Base-by-base conservation (phyloP, 2,797 vertebrate species). In the Liparis tanakae region DNA sequence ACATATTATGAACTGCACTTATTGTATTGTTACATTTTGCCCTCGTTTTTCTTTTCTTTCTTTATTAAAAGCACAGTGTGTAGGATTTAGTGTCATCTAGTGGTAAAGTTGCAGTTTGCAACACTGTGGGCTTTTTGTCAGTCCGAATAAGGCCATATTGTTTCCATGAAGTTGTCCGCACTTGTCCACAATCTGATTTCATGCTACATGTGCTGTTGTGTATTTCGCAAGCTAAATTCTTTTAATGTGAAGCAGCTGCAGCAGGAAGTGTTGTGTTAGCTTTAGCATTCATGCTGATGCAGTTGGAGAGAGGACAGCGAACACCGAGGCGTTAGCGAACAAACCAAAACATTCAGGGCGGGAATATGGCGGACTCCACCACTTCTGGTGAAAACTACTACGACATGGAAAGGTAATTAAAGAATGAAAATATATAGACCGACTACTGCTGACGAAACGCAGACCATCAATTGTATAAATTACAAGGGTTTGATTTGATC, bases 181-280 rank as follows among this genome's bases (percentile, higher is more conserved):
- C 12, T 33, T 20, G n/a, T n/a, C n/a, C n/a, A 39, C 61, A 70
- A 55, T 48, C 18, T 15, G 41, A 67, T 33, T 55, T 48, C n/a
- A 39, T 62, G 58, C 50, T 14, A 25, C 12, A 15, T 41, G 34
- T 25, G 56, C 18, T 25, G 46, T 39, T 41, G 15, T 69, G 43
- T 34, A 7, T 55, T 25, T 51, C 5, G 0, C n/a, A 8, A 10
- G 15, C 1, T 25, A 14, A 67, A 67, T 15, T 18, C 34, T 64
- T 59, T 64, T 18, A 64, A 67, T 72, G n/a, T 48, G 37, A 72
- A 61, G 39, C 33, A 67, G 69, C 20, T 46, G 53, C 57, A 34
- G 25, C 3, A 25, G 39, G 30, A 63, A 39, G 46, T 55, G 48
- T 44, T 46, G 37, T 9, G n/a, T 76, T 55, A 59, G 22, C n/a